Evolutionary conservation across 2,113 vertebrate genomes (phyloP).

Genomic region (Lepus americanus): DNA sequence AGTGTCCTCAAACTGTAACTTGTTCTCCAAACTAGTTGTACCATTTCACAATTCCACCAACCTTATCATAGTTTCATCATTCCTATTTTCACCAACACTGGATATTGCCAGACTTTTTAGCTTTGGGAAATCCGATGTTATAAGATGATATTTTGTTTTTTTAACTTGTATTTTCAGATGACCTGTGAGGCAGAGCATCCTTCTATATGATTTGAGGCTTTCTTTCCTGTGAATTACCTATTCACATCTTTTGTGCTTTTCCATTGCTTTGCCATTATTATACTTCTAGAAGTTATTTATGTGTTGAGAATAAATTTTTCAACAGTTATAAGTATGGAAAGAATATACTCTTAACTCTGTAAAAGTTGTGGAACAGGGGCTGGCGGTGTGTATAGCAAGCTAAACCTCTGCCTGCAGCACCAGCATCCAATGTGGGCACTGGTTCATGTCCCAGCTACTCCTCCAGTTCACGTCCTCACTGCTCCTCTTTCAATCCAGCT

Average conservation of each 20-base stretch:
- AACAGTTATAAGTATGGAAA: not conserved
- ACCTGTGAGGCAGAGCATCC: not conserved
- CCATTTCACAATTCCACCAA: not conserved
- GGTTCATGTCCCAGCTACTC: no score
- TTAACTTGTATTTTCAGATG: not conserved
- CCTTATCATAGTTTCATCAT: not conserved
- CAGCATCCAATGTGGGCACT: no score
- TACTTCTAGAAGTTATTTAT: not conserved
- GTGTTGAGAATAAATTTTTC: slow-evolving; percentile 1
- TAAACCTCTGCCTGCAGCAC: no score
- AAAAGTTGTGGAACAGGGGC: no score
- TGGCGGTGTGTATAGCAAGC: not conserved
- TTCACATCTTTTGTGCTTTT: not conserved
- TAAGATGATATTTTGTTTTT: not conserved
- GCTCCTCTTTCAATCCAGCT: no score
- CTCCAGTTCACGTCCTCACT: no score
- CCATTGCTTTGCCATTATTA: not conserved
- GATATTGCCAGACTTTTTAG: not conserved
- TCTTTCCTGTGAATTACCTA: not conserved
- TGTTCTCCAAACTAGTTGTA: not conserved
- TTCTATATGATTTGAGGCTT: not conserved
- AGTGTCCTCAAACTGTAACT: not conserved
- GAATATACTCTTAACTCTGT: not conserved
- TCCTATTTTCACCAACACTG: not conserved
- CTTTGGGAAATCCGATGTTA: not conserved